Percentiles rank a stretch among this genome's conserved stretches.
phyloP scores from a whole-genome alignment of 2,113 vertebrate genomes.

The Mastomys coucha region DNA sequence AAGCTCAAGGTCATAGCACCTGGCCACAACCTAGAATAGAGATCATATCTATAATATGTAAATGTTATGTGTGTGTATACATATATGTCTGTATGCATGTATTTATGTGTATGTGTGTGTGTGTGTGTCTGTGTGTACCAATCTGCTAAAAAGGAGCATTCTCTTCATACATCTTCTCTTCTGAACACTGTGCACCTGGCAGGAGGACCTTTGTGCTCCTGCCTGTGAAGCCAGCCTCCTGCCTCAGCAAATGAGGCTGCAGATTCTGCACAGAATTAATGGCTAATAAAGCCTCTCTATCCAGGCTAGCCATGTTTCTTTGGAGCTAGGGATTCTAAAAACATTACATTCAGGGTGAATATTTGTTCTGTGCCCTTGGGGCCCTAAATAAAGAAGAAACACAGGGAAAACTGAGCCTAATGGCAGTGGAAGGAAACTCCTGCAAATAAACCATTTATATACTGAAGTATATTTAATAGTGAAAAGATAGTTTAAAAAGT shows the following conservation, averaged over 20 bases:
- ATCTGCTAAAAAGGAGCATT: background rate
- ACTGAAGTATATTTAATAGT: background rate
- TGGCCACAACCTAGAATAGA: background rate
- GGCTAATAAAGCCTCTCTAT: background rate
- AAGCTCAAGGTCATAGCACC: conserved; percentile 38
- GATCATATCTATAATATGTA: background rate
- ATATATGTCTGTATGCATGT: background rate
- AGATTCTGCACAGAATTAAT: background rate
- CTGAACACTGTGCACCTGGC: background rate
- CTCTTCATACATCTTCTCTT: conserved; percentile 22
- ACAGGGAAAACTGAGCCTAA: background rate
- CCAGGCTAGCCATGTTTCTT: background rate
- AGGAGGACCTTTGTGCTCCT: background rate
- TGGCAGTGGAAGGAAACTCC: background rate
- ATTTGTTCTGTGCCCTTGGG: background rate
- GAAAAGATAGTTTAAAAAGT: conserved; percentile 21
- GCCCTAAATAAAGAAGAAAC: background rate
- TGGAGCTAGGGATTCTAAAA: background rate
- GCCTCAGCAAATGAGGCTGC: background rate
- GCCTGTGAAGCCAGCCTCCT: background rate
- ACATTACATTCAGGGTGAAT: background rate
- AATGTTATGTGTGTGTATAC: background rate
- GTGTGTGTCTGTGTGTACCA: background rate
- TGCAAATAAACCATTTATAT: background rate
- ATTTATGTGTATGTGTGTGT: background rate